Base-by-base conservation (phyloP, 2,888 invertebrate genomes). In the Drosophila vallismaia region DNA sequence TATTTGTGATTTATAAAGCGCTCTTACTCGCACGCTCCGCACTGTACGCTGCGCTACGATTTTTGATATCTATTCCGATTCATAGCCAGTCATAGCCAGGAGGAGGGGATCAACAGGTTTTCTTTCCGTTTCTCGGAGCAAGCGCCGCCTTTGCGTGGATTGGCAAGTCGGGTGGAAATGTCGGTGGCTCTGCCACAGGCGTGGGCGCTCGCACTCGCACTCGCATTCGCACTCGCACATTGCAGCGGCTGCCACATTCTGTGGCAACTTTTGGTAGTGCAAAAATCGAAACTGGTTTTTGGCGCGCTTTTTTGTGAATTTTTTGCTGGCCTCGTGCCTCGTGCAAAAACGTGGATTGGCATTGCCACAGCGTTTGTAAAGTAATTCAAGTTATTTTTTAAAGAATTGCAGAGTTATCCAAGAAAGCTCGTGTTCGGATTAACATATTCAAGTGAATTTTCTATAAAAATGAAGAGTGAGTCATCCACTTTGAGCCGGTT, bases 211-310 rank as follows among this genome's bases (percentile, higher is more conserved):
- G 31, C 10, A 9, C 9, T 9, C 9, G 77, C 76, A 26, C 26
- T 26, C 26, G n/a, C n/a, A n/a, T n/a, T n/a, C n/a, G n/a, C 75
- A 79, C 76, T 38, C 49, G 68, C 84, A 77, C 78, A 68, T 68
- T 75, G 19, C 19, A 2, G 55, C 70, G 46, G 38, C 31, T 57
- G 62, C 68, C 71, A 79, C 76, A 80, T 80, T 85, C 79, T 85
- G 79, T 74, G 77, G 63, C 63, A 79, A 59, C 19, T 19, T 19
- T 29, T 29, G 40, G 19, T 19, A 19, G 19, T 19, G 19, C 19
- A 19, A 19, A 36, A 46, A 14, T 29, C 45, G 26, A 75, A 84
- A 85, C 87, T 72, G 59, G 81, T 82, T 82, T 86, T 86, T 82
- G 84, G 84, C 86, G 77, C 64, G 84, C 75, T 86, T 75, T 74